Evolutionary conservation across 2,888 invertebrate genomes (phyloP).

Genomic region (Masnerella sp.): DNA sequence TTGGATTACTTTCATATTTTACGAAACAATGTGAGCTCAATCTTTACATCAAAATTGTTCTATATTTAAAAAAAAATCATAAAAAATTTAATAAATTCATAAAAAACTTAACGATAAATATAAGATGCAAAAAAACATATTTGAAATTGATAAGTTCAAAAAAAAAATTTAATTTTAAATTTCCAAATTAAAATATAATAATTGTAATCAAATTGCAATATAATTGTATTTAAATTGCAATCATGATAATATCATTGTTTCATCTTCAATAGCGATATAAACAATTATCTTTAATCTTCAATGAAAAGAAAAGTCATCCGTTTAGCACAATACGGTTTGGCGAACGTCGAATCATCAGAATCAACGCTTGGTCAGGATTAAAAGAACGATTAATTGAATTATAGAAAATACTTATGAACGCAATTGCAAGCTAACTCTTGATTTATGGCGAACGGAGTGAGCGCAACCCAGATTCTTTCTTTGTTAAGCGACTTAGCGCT

Average conservation of each 20-base stretch:
- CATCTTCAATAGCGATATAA: too few relatives aligned
- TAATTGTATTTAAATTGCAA: too few relatives aligned
- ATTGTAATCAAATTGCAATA: not conserved
- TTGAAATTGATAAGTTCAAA: too few relatives aligned
- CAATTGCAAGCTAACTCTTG: constrained; percentile 25
- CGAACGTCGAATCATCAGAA: constrained; percentile 37
- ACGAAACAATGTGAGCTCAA: too few relatives aligned
- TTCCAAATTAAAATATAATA: too few relatives aligned
- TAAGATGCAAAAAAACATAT: too few relatives aligned
- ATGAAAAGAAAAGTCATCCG: constrained; percentile 1
- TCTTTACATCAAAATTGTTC: too few relatives aligned
- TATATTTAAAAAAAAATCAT: too few relatives aligned
- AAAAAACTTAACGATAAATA: too few relatives aligned
- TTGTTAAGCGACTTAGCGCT: constrained; percentile 52
- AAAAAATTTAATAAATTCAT: too few relatives aligned
- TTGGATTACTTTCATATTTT: constrained; percentile 41
- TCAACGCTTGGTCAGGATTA: constrained; percentile 17
- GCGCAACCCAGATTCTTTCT: constrained; percentile 50
- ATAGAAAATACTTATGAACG: constrained; percentile 24
- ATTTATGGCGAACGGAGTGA: constrained; percentile 31
- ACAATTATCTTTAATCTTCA: not conserved
- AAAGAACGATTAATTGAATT: constrained; percentile 42
- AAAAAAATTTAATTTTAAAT: too few relatives aligned
- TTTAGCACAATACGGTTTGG: constrained; percentile 19
- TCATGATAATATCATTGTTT: too few relatives aligned